Evolutionary conservation across 2,113 vertebrate genomes (phyloP).

Genomic region (Cygnus buccinator): DNA sequence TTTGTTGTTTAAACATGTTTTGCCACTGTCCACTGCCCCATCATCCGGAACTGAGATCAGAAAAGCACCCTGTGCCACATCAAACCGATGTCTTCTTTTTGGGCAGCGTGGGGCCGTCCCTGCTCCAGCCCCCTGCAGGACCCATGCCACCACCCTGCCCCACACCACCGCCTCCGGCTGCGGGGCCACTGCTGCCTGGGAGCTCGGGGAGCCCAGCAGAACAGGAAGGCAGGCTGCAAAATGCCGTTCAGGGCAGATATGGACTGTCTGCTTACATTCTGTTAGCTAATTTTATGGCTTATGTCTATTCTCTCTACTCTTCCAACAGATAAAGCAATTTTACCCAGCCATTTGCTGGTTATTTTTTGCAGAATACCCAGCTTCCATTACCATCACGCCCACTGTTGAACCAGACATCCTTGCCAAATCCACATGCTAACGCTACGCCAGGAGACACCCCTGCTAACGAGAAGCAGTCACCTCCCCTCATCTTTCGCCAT

Average conservation of each 20-base stretch:
- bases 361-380: not conserved
- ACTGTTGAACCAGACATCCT: not conserved
- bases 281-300: not conserved
- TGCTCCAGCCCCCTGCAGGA: not conserved
- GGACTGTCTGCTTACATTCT: too few relatives aligned
- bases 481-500: not conserved
- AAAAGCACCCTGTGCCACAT: not conserved
- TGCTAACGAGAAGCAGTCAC: not conserved
- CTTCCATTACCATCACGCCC: too few relatives aligned
- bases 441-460: not conserved
- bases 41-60: not conserved
- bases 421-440: rapidly evolving
- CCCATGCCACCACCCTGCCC: too few relatives aligned
- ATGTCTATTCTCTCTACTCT: not conserved
- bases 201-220: not conserved
- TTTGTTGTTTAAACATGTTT: not conserved
- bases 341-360: not conserved
- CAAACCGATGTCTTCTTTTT: not conserved
- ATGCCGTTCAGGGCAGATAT: not conserved
- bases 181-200: too few relatives aligned
- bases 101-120: not conserved
- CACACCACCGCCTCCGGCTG: too few relatives aligned
- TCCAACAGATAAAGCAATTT: not conserved
- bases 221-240: not conserved
- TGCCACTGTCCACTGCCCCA: not conserved